These are phyloP conservation scores for Artibeus jamaicensis DNA, from an alignment of 2,797 vertebrate species.

Conservation along the genomic window DNA sequence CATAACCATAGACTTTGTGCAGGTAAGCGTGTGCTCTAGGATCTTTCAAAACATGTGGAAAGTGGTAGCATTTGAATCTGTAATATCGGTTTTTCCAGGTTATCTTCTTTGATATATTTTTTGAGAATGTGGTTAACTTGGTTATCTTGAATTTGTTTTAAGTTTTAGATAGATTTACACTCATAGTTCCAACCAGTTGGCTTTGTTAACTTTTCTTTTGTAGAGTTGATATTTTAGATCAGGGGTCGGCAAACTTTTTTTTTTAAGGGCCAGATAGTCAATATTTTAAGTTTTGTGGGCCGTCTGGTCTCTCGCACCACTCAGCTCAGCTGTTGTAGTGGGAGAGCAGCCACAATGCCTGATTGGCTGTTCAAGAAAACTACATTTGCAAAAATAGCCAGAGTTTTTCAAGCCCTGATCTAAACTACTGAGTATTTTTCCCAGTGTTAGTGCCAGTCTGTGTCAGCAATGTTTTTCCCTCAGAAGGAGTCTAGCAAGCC, in stretches of 20 bases:
- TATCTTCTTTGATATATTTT: constrained; percentile 18
- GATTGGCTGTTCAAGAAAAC: background rate
- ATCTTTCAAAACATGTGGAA: background rate
- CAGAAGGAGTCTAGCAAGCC: background rate
- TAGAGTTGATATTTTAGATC: background rate
- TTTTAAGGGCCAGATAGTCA: background rate
- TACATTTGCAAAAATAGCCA: background rate
- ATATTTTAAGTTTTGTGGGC: background rate
- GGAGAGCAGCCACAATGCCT: background rate
- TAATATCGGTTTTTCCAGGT: background rate
- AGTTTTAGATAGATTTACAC: background rate
- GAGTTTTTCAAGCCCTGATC: background rate
- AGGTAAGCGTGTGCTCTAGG: background rate
- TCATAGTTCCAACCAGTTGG: too few relatives aligned
- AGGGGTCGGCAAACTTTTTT: background rate
- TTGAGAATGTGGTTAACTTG: background rate
- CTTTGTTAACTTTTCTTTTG: background rate
- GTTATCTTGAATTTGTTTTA: background rate
- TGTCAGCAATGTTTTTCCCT: background rate
- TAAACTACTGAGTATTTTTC: background rate
- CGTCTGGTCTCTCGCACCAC: background rate
- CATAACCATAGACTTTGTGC: background rate
- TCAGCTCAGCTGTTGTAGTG: background rate
- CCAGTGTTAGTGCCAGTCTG: background rate
- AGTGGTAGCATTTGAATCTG: background rate